These are phyloP conservation scores for Himalopsyche tibetana DNA, from an alignment of 2,888 invertebrate species.

Conservation along the genomic window DNA sequence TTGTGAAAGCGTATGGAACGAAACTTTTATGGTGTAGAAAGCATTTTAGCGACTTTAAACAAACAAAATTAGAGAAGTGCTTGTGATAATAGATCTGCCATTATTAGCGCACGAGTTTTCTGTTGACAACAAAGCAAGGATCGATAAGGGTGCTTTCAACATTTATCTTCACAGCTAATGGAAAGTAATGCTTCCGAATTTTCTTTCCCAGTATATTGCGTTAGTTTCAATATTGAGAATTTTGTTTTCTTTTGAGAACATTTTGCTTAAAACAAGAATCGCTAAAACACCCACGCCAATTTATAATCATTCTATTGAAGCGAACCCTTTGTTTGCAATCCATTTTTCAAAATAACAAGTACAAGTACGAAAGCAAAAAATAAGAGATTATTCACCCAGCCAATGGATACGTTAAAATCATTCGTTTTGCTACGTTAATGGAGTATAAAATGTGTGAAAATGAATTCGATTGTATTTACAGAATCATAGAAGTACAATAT, in stretches of 20 bases:
- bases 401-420: not conserved
- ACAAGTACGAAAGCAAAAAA: not conserved
- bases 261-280: slow-evolving; percentile 36
- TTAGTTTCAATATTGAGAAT: slow-evolving; percentile 37
- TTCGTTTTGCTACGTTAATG: too few relatives aligned
- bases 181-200: slow-evolving; percentile 38
- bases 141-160: slow-evolving; percentile 40
- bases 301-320: slow-evolving; percentile 39
- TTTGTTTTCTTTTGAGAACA: slow-evolving; percentile 3
- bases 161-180: slow-evolving; percentile 42
- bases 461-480: too few relatives aligned
- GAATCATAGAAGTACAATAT: too few relatives aligned
- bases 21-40: too few relatives aligned
- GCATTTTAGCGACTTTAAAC: too few relatives aligned
- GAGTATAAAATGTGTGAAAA: too few relatives aligned
- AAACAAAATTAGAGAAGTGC: not conserved
- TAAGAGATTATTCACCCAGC: not conserved
- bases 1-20: too few relatives aligned
- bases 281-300: slow-evolving; percentile 18
- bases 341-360: not conserved
- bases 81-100: slow-evolving; percentile 5
- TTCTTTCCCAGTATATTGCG: slow-evolving; percentile 39
- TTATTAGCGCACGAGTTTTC: slow-evolving; percentile 7
- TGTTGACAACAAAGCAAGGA: slow-evolving; percentile 27
- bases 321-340: not conserved